A percentile compares a stretch with the other conserved stretches of the same genome.
Evolutionary conservation across 2,888 invertebrate genomes (phyloP).

Genomic region (Mystacides longicornis): DNA sequence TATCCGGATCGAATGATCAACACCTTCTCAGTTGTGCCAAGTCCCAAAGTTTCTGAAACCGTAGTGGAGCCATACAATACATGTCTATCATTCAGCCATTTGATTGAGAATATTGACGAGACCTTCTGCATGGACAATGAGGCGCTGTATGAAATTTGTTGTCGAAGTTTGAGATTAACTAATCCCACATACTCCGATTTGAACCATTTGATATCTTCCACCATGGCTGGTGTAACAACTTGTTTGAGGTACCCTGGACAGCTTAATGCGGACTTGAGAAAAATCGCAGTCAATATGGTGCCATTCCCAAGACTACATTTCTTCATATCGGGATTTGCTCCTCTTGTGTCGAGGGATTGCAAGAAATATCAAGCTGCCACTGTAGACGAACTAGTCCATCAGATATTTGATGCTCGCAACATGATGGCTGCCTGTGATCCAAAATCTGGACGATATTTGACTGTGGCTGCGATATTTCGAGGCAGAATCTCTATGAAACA

Average conservation of each 20-base stretch:
- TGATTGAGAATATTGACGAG: slow-evolving; percentile 10
- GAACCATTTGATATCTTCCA: slow-evolving; percentile 2
- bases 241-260: slow-evolving; percentile 5
- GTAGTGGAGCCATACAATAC: slow-evolving; percentile 13
- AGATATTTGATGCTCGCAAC: slow-evolving; percentile 11
- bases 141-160: slow-evolving; percentile 4
- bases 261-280: slow-evolving; percentile 6
- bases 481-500: slow-evolving; percentile 10
- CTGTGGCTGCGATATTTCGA: slow-evolving; percentile 12
- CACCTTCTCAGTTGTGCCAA: slow-evolving; percentile 8
- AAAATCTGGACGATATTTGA: slow-evolving; percentile 6
- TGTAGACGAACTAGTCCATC: slow-evolving; percentile 7
- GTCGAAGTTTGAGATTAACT: neutral
- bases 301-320: slow-evolving; percentile 5
- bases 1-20: slow-evolving; percentile 11
- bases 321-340: slow-evolving; percentile 3
- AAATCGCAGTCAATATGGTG: slow-evolving; percentile 7
- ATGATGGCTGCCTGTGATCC: slow-evolving; percentile 13
- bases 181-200: slow-evolving; percentile 1
- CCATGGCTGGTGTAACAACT: slow-evolving; percentile 6
- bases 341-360: neutral
- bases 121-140: slow-evolving; percentile 5
- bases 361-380: neutral
- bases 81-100: slow-evolving; percentile 2
- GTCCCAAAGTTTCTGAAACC: slow-evolving; percentile 12